Evolutionary conservation across 2,888 invertebrate species (phyloP).

Genomic region (Mesorhabditis spiculigera): DNA sequence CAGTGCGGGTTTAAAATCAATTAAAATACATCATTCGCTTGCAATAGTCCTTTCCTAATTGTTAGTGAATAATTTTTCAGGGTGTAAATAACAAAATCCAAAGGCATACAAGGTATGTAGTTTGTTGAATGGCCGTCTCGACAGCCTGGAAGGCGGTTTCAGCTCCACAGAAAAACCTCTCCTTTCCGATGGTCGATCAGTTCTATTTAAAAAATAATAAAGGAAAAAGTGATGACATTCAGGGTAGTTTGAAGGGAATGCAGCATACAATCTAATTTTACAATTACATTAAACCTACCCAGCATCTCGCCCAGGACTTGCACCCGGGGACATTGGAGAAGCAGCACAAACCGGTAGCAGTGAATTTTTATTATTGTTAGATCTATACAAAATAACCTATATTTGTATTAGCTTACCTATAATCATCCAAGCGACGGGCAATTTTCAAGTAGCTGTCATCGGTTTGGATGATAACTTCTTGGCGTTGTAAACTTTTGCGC

Average conservation of each 20-base stretch:
- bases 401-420: constrained; percentile 16
- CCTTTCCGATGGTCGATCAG: constrained; percentile 27
- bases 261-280: neutral
- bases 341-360: constrained; percentile 42
- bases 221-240: constrained; percentile 3
- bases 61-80: too few species aligned
- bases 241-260: neutral
- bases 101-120: constrained; percentile 1
- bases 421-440: constrained; percentile 50
- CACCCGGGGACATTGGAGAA: constrained; percentile 19
- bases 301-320: neutral
- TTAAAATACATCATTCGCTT: too few species aligned
- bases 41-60: too few species aligned
- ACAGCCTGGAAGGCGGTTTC: neutral
- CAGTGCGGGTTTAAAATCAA: too few species aligned
- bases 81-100: neutral
- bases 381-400: neutral
- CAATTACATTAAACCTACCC: neutral
- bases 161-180: constrained; percentile 16
- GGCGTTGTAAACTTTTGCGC: neutral
- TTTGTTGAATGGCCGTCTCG: constrained; percentile 8
- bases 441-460: constrained; percentile 58
- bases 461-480: constrained; percentile 56
- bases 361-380: constrained; percentile 29
- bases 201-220: constrained; percentile 18